Evolutionary conservation across 1,140 invertebrate genomes (phyloP).

Genomic region (Cyrtorhinus lividipennis): DNA sequence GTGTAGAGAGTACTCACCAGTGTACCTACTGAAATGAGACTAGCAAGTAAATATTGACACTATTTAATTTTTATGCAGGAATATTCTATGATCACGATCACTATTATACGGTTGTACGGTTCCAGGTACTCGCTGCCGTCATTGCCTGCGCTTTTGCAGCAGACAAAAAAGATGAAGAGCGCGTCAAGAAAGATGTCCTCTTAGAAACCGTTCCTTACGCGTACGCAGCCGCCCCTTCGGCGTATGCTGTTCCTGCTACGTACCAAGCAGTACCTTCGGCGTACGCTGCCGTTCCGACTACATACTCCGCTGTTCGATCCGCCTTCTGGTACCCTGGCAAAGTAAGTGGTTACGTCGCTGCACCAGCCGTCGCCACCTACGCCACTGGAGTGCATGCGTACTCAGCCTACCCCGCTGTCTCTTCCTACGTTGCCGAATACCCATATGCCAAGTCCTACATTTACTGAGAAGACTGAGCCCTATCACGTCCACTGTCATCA

Average conservation of each 20-base stretch:
- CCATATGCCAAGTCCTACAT: constrained; percentile 11
- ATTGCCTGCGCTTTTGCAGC: constrained; percentile 6
- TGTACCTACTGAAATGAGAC: no score
- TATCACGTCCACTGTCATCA: neutral
- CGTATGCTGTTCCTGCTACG: neutral
- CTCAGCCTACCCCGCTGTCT: constrained; percentile 1
- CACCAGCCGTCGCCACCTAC: neutral
- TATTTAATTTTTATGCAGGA: no score
- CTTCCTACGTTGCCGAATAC: constrained; percentile 15
- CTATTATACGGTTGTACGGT: no score
- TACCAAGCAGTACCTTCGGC: constrained; percentile 22
- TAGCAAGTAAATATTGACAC: no score
- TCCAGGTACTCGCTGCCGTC: constrained; percentile 14
- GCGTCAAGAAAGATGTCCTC: constrained; percentile 19
- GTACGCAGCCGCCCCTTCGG: constrained; percentile 3
- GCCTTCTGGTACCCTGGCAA: no score
- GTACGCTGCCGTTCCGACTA: neutral
- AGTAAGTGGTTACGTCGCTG: no score
- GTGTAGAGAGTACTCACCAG: no score
- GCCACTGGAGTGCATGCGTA: neutral
- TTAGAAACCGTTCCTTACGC: constrained; percentile 11
- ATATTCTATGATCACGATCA: no score
- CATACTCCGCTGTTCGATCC: constrained; percentile 11
- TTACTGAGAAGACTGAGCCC: constrained; percentile 5
- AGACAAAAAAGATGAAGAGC: constrained; percentile 1